Evolutionary conservation across 2,888 invertebrate species (phyloP).

Genomic region (Danaus chrysippus): DNA sequence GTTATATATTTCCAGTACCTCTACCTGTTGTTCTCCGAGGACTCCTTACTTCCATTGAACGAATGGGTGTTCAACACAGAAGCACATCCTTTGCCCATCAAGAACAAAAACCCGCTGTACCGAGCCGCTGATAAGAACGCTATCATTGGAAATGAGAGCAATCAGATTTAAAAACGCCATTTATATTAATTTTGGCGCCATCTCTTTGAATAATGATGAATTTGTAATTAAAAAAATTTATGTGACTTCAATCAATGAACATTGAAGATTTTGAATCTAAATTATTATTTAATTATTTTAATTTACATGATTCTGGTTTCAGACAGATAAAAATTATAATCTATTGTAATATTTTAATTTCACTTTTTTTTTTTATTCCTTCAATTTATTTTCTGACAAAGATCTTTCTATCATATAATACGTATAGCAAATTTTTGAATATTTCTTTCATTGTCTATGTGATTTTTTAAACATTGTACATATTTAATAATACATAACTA

Average conservation of each 20-base stretch:
- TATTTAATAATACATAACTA: background rate
- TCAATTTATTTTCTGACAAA: background rate
- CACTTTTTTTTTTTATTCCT: background rate
- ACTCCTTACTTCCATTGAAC: slow-evolving; percentile 92
- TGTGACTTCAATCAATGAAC: too few species aligned
- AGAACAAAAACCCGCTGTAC: slow-evolving; percentile 88
- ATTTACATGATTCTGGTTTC: too few species aligned
- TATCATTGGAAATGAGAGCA: slow-evolving; percentile 39
- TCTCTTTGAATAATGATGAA: background rate
- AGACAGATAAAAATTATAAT: too few species aligned
- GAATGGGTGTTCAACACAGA: slow-evolving; percentile 99
- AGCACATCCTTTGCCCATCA: slow-evolving; percentile 97
- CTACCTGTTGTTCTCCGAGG: slow-evolving; percentile 97
- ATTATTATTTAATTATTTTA: too few species aligned
- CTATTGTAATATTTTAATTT: too few species aligned
- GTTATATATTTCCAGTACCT: slow-evolving; percentile 86
- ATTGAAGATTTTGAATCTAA: too few species aligned
- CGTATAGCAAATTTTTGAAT: background rate
- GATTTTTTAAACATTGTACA: background rate
- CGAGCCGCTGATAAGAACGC: slow-evolving; percentile 55
- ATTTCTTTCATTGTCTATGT: background rate
- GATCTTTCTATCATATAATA: background rate
- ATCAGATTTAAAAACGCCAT: slow-evolving; percentile 42
- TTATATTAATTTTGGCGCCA: background rate
- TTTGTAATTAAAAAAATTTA: too few species aligned